Evolutionary conservation across 2,113 vertebrate species (phyloP).

Genomic region (Xenopus laevis): DNA sequence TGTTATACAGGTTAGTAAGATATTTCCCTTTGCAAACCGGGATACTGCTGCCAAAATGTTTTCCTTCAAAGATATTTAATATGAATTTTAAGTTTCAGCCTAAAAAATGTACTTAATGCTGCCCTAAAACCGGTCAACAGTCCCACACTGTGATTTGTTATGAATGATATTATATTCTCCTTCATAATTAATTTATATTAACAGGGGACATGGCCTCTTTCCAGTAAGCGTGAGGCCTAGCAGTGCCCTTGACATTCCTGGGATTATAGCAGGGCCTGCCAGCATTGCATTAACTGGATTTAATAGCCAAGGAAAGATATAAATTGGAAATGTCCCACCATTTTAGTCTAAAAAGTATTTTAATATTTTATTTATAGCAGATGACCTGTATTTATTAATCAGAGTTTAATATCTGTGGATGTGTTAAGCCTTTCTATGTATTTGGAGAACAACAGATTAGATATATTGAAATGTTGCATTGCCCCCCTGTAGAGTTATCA

Average conservation of each 20-base stretch:
- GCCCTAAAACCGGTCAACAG: constrained; percentile 17
- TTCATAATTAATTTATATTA: constrained; percentile 31
- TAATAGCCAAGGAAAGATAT: too few species aligned
- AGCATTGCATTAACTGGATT: neutral
- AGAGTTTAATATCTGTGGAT: too few species aligned
- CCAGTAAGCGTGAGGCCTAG: constrained; percentile 11
- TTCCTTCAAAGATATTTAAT: constrained; percentile 36
- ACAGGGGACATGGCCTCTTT: constrained; percentile 19
- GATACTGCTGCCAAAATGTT: constrained; percentile 12
- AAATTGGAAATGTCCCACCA: too few species aligned
- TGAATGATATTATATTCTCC: constrained; percentile 13
- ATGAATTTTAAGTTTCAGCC: constrained; percentile 10
- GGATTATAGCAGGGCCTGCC: constrained; percentile 8
- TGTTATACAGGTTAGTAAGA: neutral
- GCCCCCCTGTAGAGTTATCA: too few species aligned
- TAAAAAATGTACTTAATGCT: constrained; percentile 19
- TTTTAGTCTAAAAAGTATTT: too few species aligned
- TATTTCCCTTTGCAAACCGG: neutral
- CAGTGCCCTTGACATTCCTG: constrained; percentile 14
- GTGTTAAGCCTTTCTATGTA: too few species aligned
- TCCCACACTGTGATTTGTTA: constrained; percentile 28
- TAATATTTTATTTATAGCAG: too few species aligned
- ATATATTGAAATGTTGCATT: too few species aligned
- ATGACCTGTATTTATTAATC: too few species aligned
- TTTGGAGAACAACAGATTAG: too few species aligned